Conservation (phyloP, 2,113 vertebrate species). For the Gymnocephalus cernua region DNA sequence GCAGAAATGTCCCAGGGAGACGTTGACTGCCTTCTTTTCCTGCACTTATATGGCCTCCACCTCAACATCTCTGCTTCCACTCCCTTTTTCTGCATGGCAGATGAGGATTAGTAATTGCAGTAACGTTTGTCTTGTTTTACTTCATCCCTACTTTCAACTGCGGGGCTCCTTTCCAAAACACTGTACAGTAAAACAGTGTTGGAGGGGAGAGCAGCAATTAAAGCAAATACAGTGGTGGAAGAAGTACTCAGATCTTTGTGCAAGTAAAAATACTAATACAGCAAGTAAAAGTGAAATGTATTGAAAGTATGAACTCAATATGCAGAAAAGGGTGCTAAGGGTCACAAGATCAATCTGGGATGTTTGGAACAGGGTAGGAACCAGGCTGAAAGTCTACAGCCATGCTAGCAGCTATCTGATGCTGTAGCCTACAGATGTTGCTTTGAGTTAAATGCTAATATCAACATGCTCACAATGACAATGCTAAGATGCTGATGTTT, state of each 20-base stretch:
- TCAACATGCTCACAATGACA: not conserved
- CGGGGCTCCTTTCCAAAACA: slow-evolving; percentile 35
- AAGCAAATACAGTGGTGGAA: not conserved
- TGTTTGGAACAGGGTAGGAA: not conserved
- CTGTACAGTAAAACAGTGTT: slow-evolving; percentile 36
- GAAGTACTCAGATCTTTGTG: slow-evolving; percentile 3
- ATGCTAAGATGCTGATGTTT: not conserved
- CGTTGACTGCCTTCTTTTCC: slow-evolving; percentile 40
- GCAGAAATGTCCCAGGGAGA: slow-evolving; percentile 51
- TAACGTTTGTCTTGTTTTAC: slow-evolving; percentile 43
- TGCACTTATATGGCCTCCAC: slow-evolving; percentile 50
- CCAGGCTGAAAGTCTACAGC: no score
- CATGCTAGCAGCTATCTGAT: not conserved
- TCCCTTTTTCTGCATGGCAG: slow-evolving; percentile 31
- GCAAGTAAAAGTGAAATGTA: not conserved
- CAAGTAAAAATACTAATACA: not conserved
- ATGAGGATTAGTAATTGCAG: slow-evolving; percentile 48
- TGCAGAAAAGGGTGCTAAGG: not conserved
- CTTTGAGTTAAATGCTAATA: not conserved
- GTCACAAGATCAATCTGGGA: slow-evolving; percentile 18
- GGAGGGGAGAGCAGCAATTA: not conserved
- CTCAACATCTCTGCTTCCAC: slow-evolving; percentile 22
- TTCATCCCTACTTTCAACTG: slow-evolving; percentile 32
- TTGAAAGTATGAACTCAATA: not conserved
- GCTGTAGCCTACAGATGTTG: not conserved